These are phyloP conservation scores for Anticlea derivata DNA, from an alignment of 2,888 invertebrate species.

Conservation along the genomic window DNA sequence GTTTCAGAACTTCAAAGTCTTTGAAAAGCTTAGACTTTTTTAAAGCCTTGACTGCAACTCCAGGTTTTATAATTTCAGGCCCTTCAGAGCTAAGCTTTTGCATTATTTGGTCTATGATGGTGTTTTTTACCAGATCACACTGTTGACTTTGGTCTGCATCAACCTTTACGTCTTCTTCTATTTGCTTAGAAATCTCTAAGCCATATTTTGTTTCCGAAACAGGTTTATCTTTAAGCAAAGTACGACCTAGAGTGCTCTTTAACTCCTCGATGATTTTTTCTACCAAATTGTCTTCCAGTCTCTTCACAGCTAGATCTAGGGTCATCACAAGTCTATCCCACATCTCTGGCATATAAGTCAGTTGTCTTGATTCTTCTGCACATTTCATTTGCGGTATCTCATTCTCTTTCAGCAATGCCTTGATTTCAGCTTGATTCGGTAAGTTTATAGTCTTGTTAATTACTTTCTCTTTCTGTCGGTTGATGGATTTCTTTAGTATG, in stretches of 20 bases:
- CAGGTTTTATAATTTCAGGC: slow-evolving; percentile 27
- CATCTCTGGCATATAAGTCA: slow-evolving; percentile 49
- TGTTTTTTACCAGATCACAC: slow-evolving; percentile 58
- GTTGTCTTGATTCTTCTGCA: slow-evolving; percentile 44
- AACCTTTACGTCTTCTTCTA: slow-evolving; percentile 13
- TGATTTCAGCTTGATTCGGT: slow-evolving; percentile 50
- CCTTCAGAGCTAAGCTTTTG: slow-evolving; percentile 45
- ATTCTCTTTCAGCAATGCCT: slow-evolving; percentile 45
- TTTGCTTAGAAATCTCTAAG: slow-evolving; percentile 15
- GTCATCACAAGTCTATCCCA: slow-evolving; percentile 56
- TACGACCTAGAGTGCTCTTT: slow-evolving; percentile 36
- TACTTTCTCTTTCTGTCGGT: slow-evolving; percentile 31
- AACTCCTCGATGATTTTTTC: slow-evolving; percentile 60
- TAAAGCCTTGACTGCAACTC: slow-evolving; percentile 22
- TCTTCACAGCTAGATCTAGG: slow-evolving; percentile 57
- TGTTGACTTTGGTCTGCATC: slow-evolving; percentile 48
- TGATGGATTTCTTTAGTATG: slow-evolving; percentile 46
- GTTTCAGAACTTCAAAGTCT: slow-evolving; percentile 51
- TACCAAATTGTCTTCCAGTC: slow-evolving; percentile 57
- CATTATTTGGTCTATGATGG: slow-evolving; percentile 59
- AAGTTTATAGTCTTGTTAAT: slow-evolving; percentile 46
- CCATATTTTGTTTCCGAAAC: slow-evolving; percentile 7
- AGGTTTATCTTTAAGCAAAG: neutral
- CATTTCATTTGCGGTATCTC: slow-evolving; percentile 42
- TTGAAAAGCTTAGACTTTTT: slow-evolving; percentile 40